Base-by-base conservation (phyloP, 1,140 invertebrate species). In the Caenorhabditis briggsae region DNA sequence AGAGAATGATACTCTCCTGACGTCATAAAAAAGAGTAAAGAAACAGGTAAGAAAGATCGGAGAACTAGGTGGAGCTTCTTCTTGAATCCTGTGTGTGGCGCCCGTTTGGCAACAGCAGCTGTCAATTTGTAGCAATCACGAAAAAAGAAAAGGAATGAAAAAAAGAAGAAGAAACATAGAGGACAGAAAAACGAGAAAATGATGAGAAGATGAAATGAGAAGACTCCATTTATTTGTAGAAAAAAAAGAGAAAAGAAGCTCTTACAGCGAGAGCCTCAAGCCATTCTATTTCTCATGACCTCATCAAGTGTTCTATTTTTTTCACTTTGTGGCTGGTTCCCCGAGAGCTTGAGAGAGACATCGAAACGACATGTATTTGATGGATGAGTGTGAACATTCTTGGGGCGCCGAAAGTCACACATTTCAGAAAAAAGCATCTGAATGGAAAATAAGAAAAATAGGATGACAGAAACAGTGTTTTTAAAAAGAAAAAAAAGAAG, bases 341-440 rank as follows among this genome's bases (percentile, higher is more conserved):
- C 18, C 23, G 23, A n/a, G 64, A 43, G 18, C 23, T 70, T 41
- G 18, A 70, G 43, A 33, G 33, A 70, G 33, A 70, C 16, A n/a
- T 50, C 9, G 23, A 61, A 48, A 23, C 48, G 43, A 78, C 70
- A 78, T 78, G 43, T 78, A 78, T 78, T 78, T 78, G 70, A 78
- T 78, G 70, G 70, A 78, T 78, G 70, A 78, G 46, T 78, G 70
- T 78, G 70, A 78, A 78, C 70, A 78, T 78, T 78, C 46, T 78
- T 78, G 70, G 33, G 33, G 43, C 46, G 70, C 20, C 46, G 46
- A 78, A 78, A 78, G n/a, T 78, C 11, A 70, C 70, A 78, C 70
- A 50, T 78, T 74, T 78, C 33, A 14, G n/a, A 43, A 5, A 70
- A 70, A 46, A 70, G 14, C 41, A 70, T 43, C 33, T 16, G 41